Evolutionary conservation across 2,113 vertebrate species (phyloP).

Genomic region (Oxyura jamaicensis): DNA sequence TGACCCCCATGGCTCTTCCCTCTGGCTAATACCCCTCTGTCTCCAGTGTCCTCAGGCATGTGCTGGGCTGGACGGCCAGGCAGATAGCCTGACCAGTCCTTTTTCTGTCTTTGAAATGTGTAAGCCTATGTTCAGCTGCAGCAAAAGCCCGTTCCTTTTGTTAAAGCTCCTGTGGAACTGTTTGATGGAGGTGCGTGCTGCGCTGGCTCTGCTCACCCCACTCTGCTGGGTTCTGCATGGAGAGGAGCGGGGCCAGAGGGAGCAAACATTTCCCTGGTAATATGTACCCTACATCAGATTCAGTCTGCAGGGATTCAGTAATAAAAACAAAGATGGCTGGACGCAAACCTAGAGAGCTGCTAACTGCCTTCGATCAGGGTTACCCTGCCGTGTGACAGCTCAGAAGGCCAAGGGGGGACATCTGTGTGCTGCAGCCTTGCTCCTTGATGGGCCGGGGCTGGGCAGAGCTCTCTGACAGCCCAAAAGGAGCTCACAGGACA

Average conservation of each 20-base stretch:
- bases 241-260: accelerated
- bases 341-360: background rate
- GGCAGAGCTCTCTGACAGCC: background rate
- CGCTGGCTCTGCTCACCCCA: background rate
- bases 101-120: background rate
- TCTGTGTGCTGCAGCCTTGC: accelerated
- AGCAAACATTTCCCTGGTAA: background rate
- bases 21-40: background rate
- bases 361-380: background rate
- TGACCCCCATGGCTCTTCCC: background rate
- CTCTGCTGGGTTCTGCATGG: no score
- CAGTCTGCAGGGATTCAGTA: background rate
- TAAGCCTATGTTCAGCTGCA: accelerated
- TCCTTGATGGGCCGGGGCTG: background rate
- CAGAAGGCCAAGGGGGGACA: background rate
- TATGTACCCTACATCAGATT: accelerated
- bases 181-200: accelerated
- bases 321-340: background rate
- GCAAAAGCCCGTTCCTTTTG: accelerated
- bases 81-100: background rate
- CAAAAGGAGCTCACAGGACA: background rate
- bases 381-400: background rate
- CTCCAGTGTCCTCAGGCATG: background rate
- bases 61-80: background rate
- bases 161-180: background rate